A percentile compares a stretch with the other conserved stretches of the same genome.
phyloP scores from a whole-genome alignment of 2,113 vertebrate species.

The Chaetura pelagica region DNA sequence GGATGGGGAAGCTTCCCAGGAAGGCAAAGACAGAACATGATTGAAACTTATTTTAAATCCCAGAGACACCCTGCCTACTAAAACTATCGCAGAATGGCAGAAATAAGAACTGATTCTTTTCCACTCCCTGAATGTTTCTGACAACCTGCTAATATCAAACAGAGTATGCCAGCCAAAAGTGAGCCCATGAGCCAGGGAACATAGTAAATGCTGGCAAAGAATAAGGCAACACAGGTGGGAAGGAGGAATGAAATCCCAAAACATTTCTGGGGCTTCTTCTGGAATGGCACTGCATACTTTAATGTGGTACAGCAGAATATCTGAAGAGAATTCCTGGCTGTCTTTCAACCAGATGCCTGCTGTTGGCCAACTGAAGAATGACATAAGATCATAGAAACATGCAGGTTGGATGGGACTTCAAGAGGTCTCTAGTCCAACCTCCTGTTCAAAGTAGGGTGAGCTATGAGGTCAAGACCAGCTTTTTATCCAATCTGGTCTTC shows the following conservation, averaged over 20 bases:
- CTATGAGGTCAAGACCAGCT: not conserved
- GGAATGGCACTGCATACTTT: not conserved
- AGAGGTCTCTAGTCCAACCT: not conserved
- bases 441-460: not conserved
- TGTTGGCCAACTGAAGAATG: not conserved
- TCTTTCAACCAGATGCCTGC: not conserved
- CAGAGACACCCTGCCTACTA: not conserved
- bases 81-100: constrained; percentile 6
- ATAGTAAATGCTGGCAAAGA: constrained; percentile 58
- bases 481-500: not conserved
- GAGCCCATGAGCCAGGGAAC: constrained; percentile 13
- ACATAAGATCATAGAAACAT: not conserved
- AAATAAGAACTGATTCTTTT: not conserved
- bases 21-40: not conserved
- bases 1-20: not conserved
- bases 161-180: constrained; percentile 38
- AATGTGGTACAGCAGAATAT: not conserved
- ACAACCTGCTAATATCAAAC: constrained; percentile 53
- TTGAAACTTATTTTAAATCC: not conserved
- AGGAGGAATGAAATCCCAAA: constrained; percentile 24
- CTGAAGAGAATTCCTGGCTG: not conserved
- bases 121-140: constrained; percentile 28
- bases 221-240: constrained; percentile 59
- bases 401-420: not conserved
- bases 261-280: constrained; percentile 33